phyloP scores from a whole-genome alignment of 2,797 vertebrate species.

The Tadarida brasiliensis region DNA sequence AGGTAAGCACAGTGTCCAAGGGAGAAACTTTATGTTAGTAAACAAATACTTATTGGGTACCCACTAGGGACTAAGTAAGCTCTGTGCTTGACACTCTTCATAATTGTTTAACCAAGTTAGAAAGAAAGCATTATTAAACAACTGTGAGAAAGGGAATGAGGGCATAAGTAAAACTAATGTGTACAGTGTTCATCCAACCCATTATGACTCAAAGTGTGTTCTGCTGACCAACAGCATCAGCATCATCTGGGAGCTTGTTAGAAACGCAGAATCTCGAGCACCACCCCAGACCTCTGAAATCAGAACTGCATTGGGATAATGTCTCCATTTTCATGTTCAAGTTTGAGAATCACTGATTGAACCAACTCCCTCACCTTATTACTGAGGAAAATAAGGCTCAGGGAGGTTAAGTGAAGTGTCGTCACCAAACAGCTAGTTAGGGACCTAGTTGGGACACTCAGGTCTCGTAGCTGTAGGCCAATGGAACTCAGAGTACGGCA shows the following conservation, averaged over 20 bases:
- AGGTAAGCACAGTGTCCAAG: not conserved
- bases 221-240: too few relatives aligned
- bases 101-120: not conserved
- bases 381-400: constrained; percentile 54
- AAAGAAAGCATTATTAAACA: not conserved
- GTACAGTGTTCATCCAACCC: not conserved
- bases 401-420: constrained; percentile 44
- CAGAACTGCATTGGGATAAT: constrained; percentile 14
- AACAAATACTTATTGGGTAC: not conserved
- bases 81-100: not conserved
- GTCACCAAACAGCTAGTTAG: constrained; percentile 64
- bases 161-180: not conserved
- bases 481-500: constrained; percentile 17
- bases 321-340: constrained; percentile 39
- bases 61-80: not conserved
- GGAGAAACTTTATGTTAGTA: not conserved
- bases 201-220: not conserved
- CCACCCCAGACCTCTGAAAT: not conserved
- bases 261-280: not conserved
- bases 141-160: not conserved
- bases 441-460: constrained; percentile 53
- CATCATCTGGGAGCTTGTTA: not conserved
- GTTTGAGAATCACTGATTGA: constrained; percentile 62
- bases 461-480: not conserved
- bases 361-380: constrained; percentile 55